phyloP scores from a whole-genome alignment of 37 sponge, comb jelly and placozoan species.

The Amphimedon queenslandica region DNA sequence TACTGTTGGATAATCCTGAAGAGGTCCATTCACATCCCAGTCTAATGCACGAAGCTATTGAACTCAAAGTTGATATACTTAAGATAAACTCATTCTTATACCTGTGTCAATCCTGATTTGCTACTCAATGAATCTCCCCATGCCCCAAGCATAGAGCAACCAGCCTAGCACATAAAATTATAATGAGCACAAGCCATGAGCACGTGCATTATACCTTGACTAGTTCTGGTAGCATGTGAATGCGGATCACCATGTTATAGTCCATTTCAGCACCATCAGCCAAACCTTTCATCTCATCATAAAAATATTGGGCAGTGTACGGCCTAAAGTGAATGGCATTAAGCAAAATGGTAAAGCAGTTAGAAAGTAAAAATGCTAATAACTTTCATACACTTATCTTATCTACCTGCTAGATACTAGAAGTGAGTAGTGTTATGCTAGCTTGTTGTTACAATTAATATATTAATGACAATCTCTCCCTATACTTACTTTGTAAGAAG shows the following conservation, averaged over 20 bases:
- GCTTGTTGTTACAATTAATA: too few relatives aligned
- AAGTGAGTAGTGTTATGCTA: too few relatives aligned
- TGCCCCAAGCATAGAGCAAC: constrained; percentile 65
- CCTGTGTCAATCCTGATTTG: constrained; percentile 27
- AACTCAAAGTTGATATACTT: not conserved
- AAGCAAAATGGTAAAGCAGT: not conserved
- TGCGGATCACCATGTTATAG: constrained; percentile 26
- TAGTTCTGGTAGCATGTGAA: constrained; percentile 67
- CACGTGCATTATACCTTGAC: constrained; percentile 28
- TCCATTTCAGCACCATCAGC: constrained; percentile 47
- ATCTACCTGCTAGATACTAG: too few relatives aligned
- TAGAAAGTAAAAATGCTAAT: too few relatives aligned
- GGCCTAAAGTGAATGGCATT: not conserved
- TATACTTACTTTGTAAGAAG: constrained; percentile 22
- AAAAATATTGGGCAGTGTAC: constrained; percentile 42
- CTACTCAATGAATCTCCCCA: constrained; percentile 37
- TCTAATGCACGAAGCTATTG: constrained; percentile 58
- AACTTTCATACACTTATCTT: too few relatives aligned
- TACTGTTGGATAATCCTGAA: constrained; percentile 50
- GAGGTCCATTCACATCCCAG: constrained; percentile 44
- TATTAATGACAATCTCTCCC: too few relatives aligned
- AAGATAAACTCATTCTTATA: not conserved
- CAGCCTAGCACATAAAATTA: constrained; percentile 8
- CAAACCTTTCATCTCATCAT: constrained; percentile 46
- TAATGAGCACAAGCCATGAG: not conserved